A percentile compares a stretch with the other conserved stretches of the same genome.
Evolutionary conservation across 2,888 invertebrate genomes (phyloP).

Genomic region (Cheilosia impressa): DNA sequence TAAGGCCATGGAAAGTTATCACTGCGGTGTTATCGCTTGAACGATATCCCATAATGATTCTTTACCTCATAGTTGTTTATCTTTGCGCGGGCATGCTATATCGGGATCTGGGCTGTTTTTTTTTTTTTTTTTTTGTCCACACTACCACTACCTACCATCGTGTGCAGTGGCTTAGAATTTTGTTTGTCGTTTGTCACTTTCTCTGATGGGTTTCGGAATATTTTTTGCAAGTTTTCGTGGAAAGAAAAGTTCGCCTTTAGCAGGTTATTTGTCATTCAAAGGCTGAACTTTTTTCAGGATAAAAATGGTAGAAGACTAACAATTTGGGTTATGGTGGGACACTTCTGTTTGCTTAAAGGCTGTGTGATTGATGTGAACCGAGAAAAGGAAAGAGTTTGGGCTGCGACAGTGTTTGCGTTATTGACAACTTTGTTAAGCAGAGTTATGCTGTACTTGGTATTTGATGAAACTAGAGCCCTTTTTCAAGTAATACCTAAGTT

Average conservation of each 20-base stretch:
- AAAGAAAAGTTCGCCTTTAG: neutral
- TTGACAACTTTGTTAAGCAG: too few relatives aligned
- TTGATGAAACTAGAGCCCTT: too few relatives aligned
- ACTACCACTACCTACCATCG: neutral
- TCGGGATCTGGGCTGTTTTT: conserved; percentile 4
- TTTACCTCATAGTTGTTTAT: conserved; percentile 59
- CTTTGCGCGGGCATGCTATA: conserved; percentile 50
- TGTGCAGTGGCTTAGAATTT: conserved; percentile 5
- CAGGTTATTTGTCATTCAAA: neutral
- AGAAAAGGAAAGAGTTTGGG: too few relatives aligned
- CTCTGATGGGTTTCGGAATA: conserved; percentile 33
- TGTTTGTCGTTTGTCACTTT: conserved; percentile 33
- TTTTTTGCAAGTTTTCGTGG: neutral
- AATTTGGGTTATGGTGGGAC: too few relatives aligned
- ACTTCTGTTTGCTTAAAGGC: too few relatives aligned
- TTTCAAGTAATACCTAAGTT: too few relatives aligned
- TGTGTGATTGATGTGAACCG: too few relatives aligned
- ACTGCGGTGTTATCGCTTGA: conserved; percentile 61
- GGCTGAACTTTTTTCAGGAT: neutral
- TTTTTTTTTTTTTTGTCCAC: neutral
- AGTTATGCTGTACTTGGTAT: too few relatives aligned
- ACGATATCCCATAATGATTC: conserved; percentile 64
- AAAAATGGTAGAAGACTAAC: neutral
- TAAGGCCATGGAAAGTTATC: conserved; percentile 60
- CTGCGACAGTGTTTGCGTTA: too few relatives aligned